Evolutionary conservation across 2,888 invertebrate genomes (phyloP), one percentile per base, ranked within the genome.

Genomic region (Cinara cedri): DNA sequence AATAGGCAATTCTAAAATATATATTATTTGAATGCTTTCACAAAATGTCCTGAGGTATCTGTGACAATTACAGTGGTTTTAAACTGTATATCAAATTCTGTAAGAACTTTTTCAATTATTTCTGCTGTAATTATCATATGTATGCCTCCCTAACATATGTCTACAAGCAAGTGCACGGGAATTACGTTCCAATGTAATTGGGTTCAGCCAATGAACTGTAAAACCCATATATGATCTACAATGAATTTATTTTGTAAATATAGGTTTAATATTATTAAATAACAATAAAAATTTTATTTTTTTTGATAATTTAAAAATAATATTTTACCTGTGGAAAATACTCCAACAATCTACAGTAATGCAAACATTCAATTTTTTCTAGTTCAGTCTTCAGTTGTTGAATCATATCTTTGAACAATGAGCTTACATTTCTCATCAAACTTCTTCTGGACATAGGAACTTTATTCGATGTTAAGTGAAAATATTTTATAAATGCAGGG

Each of bases 401-500:
- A 66, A 66, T 66, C 49, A 66, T 9, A 16, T n/a, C n/a, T n/a
- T n/a, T n/a, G n/a, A n/a, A n/a, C n/a, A n/a, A n/a, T n/a, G n/a
- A n/a, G n/a, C n/a, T 49, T 49, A 19, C 24, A 66, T 66, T 24
- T 21, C 49, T 46, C 66, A 66, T 66, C 24, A 66, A 66, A 16
- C 14, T 66, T 49, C 49, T 66, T 49, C 49, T 46, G 16, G 49
- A 66, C 3, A 66, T 9, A 49, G 66, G 66, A 66, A 66, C 66
- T 66, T 66, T 66, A 49, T 66, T 46, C 1, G 24, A 49, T 49
- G 66, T 66, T 26, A 66, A n/a, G 11, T 63, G 42, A 42, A 11
- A 63, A 19, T 63, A 63, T 63, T 44, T 63, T 44, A 63, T 44
- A 63, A 49, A 66, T 49, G 66, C 66, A 26, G 49, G 66, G 26